Percentiles rank a stretch among this genome's conserved stretches.
These are phyloP conservation scores for Aspidoscelis tigris DNA, from an alignment of 2,113 vertebrate species.

Conservation along the genomic window DNA sequence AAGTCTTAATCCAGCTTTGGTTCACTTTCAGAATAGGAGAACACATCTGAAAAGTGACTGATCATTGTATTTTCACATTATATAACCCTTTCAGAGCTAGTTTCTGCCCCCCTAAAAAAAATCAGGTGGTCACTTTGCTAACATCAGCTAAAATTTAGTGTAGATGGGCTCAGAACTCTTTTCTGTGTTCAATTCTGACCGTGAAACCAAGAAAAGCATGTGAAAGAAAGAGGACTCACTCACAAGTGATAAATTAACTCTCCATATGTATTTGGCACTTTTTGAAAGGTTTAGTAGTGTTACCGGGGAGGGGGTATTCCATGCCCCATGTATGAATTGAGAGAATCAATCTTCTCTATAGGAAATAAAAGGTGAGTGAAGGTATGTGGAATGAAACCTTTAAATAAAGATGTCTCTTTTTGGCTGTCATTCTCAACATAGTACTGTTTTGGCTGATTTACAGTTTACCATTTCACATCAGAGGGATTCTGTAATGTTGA, in stretches of 20 bases:
- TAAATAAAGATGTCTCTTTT: not conserved
- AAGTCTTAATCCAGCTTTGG: too few relatives aligned
- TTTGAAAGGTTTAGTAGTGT: not conserved
- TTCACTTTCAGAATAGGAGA: too few relatives aligned
- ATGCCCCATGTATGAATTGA: not conserved
- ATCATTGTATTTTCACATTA: too few relatives aligned
- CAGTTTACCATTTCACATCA: not conserved
- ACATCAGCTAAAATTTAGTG: too few relatives aligned
- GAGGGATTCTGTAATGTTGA: not conserved
- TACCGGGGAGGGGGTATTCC: not conserved
- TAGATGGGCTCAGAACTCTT: not conserved
- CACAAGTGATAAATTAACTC: not conserved
- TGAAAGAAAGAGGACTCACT: too few relatives aligned
- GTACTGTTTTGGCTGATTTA: not conserved
- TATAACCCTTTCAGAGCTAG: too few relatives aligned
- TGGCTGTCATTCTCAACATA: too few relatives aligned
- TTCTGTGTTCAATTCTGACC: not conserved
- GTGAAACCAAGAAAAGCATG: not conserved
- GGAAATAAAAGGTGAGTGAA: not conserved
- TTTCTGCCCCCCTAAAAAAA: too few relatives aligned
- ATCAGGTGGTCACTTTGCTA: too few relatives aligned
- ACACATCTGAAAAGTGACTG: too few relatives aligned
- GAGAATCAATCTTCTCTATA: not conserved
- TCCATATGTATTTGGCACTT: not conserved
- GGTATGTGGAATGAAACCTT: too few relatives aligned